These are phyloP conservation scores for Alloscopus bannaensis DNA, from an alignment of 2,888 invertebrate species.

Conservation along the genomic window DNA sequence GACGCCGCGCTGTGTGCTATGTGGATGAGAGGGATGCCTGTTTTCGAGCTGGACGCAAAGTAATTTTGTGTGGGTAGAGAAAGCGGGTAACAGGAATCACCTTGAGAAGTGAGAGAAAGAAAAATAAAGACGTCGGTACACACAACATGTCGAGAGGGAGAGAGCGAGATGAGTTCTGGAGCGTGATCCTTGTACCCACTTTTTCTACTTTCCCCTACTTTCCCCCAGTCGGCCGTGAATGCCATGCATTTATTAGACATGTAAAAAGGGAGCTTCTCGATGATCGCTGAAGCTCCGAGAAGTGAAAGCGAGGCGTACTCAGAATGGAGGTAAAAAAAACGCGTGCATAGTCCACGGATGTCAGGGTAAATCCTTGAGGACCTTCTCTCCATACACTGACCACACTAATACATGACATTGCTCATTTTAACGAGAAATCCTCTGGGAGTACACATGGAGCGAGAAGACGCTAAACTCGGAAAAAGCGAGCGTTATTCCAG, in stretches of 20 bases:
- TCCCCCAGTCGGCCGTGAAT: background rate
- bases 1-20: no score
- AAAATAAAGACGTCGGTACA: no score
- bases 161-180: no score
- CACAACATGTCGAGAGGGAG: no score
- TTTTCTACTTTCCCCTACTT: constrained; percentile 2
- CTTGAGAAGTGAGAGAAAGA: no score
- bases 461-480: background rate
- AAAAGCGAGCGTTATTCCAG: constrained; percentile 4
- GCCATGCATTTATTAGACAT: background rate
- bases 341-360: background rate
- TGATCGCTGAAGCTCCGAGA: background rate
- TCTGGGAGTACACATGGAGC: constrained; percentile 35
- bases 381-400: constrained; percentile 48
- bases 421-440: constrained; percentile 62
- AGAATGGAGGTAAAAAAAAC: background rate
- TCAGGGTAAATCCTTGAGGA: constrained; percentile 39
- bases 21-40: no score
- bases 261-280: background rate
- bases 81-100: no score
- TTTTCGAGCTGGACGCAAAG: no score
- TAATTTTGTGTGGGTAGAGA: no score
- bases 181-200: constrained; percentile 3
- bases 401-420: constrained; percentile 59
- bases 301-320: background rate